Percentiles rank a stretch among this genome's conserved stretches.
Conservation (phyloP, 2,797 vertebrate species). For the Schizothorax lantsangensis region DNA sequence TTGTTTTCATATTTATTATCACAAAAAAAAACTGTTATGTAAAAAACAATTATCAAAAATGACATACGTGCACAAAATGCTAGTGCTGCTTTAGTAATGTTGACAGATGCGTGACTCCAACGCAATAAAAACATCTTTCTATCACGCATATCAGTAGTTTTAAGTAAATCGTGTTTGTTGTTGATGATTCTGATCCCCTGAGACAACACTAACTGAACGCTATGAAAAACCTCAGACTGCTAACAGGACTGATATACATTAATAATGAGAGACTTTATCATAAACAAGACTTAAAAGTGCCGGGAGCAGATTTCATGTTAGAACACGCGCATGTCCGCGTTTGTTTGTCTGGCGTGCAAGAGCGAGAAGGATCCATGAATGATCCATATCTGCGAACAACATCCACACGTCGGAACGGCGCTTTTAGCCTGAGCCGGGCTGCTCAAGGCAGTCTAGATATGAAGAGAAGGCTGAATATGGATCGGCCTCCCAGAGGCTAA, state of each 20-base stretch:
- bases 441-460: slow-evolving; percentile 66
- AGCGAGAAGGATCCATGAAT: slow-evolving; percentile 10
- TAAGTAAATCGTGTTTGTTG: slow-evolving; percentile 55
- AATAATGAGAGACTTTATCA: slow-evolving; percentile 59
- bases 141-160: slow-evolving; percentile 55
- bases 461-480: slow-evolving; percentile 73
- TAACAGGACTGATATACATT: slow-evolving; percentile 53
- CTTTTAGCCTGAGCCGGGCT: slow-evolving; percentile 39
- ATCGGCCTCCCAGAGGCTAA: slow-evolving; percentile 79
- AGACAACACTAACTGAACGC: slow-evolving; percentile 43
- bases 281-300: slow-evolving; percentile 46
- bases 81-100: neutral
- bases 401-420: slow-evolving; percentile 23
- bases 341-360: neutral
- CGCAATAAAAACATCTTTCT: slow-evolving; percentile 43
- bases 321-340: neutral
- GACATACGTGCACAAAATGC: neutral
- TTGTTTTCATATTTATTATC: slow-evolving; percentile 24
- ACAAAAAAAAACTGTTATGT: neutral
- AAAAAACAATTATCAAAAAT: neutral
- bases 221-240: slow-evolving; percentile 36
- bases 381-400: slow-evolving; percentile 26
- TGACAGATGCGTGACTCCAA: slow-evolving; percentile 52
- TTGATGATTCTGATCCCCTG: slow-evolving; percentile 58
- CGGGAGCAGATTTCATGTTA: slow-evolving; percentile 15